phyloP scores from a whole-genome alignment of 2,113 vertebrate species.

The Rhinoderma darwinii region DNA sequence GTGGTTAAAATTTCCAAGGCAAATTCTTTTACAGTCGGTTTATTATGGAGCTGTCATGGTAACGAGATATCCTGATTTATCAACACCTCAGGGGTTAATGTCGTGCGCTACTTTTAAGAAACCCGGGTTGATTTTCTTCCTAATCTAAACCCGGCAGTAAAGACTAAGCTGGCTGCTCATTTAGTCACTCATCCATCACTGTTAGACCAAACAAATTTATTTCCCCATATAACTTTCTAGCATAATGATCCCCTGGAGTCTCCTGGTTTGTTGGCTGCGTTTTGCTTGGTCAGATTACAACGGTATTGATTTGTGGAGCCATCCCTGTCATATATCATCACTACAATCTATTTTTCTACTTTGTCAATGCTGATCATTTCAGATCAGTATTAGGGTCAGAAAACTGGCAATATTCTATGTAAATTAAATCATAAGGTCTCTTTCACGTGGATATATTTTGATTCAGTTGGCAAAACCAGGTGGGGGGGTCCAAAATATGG shows the following conservation, averaged over 20 bases:
- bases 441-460: no score
- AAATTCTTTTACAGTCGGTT: neutral
- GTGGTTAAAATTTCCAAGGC: neutral
- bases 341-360: neutral
- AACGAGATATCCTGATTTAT: neutral
- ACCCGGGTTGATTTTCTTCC: neutral
- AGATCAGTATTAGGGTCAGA: neutral
- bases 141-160: neutral
- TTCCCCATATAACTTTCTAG: constrained; percentile 25
- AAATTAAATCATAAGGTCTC: neutral
- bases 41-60: neutral
- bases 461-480: no score
- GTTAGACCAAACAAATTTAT: constrained; percentile 38
- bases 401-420: neutral
- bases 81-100: constrained; percentile 24
- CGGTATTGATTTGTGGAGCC: constrained; percentile 21
- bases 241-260: constrained; percentile 39
- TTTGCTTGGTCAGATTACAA: constrained; percentile 25
- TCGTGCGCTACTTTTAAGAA: neutral
- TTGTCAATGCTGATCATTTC: neutral
- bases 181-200: constrained; percentile 41
- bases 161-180: constrained; percentile 31
- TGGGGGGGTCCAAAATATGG: no score
- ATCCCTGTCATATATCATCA: constrained; percentile 8
- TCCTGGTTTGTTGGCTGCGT: neutral